A percentile compares a stretch with the other conserved stretches of the same genome.
Evolutionary conservation across 2,888 invertebrate genomes (phyloP).

Genomic region (Drosophila mulleri): DNA sequence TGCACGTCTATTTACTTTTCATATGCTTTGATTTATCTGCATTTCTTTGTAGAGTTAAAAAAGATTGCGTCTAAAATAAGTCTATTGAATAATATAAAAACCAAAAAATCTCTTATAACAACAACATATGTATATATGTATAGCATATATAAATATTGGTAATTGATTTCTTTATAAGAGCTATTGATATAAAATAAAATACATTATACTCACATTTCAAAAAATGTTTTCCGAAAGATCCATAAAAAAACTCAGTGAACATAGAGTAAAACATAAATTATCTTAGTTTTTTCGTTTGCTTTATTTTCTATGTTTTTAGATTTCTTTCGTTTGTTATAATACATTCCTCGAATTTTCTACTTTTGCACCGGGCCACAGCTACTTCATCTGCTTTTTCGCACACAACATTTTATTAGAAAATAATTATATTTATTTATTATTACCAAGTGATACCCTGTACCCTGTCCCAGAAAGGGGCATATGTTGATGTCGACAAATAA

Average conservation of each 20-base stretch:
- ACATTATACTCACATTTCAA: neutral
- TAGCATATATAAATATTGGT: too few relatives aligned
- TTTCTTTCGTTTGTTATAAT: conserved; percentile 20
- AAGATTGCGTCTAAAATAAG: too few relatives aligned
- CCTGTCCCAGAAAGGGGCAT: too few relatives aligned
- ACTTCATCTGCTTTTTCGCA: conserved; percentile 15
- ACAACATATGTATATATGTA: too few relatives aligned
- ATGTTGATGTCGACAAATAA: too few relatives aligned
- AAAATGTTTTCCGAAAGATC: neutral
- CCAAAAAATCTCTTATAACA: too few relatives aligned
- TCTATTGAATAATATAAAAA: too few relatives aligned
- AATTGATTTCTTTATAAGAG: too few relatives aligned
- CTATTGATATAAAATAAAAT: too few relatives aligned
- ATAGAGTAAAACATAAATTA: conserved; percentile 8
- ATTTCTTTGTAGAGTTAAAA: too few relatives aligned
- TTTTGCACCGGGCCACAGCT: conserved; percentile 31
- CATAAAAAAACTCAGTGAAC: neutral
- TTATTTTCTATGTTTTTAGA: conserved; percentile 50
- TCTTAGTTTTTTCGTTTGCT: conserved; percentile 31
- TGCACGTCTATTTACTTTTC: too few relatives aligned
- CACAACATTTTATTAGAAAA: conserved; percentile 30
- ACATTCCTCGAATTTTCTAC: conserved; percentile 43
- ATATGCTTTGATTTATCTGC: too few relatives aligned
- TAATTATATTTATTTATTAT: conserved; percentile 8
- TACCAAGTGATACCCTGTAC: conserved; percentile 1